These are phyloP conservation scores for Buathra laborator DNA, from an alignment of 2,888 invertebrate species.

Conservation along the genomic window DNA sequence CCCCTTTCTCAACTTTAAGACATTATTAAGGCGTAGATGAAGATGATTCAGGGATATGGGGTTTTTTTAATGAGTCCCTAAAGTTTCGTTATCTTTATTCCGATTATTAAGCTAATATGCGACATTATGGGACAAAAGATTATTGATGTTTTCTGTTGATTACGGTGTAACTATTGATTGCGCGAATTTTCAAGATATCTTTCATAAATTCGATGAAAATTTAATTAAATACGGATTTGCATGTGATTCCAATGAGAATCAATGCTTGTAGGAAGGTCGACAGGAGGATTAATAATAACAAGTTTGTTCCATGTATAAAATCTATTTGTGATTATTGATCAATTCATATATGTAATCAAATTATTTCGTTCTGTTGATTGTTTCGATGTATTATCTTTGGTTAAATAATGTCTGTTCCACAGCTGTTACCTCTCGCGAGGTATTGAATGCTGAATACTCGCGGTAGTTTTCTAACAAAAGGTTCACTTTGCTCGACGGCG, in stretches of 20 bases:
- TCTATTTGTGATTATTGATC: neutral
- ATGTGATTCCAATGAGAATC: too few species aligned
- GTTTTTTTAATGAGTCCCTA: too few species aligned
- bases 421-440: neutral
- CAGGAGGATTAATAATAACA: neutral
- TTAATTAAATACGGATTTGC: too few species aligned
- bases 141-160: too few species aligned
- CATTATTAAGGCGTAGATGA: neutral
- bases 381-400: neutral
- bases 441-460: neutral
- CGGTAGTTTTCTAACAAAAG: neutral
- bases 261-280: too few species aligned
- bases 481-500: neutral
- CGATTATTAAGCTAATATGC: too few species aligned
- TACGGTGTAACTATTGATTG: too few species aligned
- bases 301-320: neutral
- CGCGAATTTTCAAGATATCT: too few species aligned
- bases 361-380: neutral
- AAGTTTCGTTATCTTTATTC: too few species aligned
- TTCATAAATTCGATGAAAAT: too few species aligned
- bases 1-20: slow-evolving; percentile 1
- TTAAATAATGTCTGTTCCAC: neutral
- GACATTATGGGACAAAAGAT: too few species aligned
- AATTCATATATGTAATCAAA: neutral
- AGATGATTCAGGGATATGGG: slow-evolving; percentile 1